These are phyloP conservation scores for Ctenoplectra terminalis DNA, from an alignment of 1,140 invertebrate species.

Conservation along the genomic window DNA sequence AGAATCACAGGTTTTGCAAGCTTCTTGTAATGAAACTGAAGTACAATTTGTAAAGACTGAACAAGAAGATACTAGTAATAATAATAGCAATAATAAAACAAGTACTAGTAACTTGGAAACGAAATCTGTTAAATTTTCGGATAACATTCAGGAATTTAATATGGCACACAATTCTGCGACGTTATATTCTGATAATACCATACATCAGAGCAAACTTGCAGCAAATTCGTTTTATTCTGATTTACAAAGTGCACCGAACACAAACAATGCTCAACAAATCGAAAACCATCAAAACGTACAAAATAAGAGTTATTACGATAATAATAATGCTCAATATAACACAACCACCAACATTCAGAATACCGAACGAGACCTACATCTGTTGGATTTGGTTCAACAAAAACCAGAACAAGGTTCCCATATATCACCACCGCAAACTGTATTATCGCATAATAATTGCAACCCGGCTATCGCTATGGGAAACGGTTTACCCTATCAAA, in stretches of 20 bases:
- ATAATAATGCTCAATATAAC: constrained; percentile 33
- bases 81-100: constrained; percentile 45
- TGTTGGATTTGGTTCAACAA: constrained; percentile 16
- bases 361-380: constrained; percentile 28
- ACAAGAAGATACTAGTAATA: constrained; percentile 43
- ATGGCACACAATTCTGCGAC: neutral
- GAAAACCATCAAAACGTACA: constrained; percentile 38
- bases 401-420: constrained; percentile 26
- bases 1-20: constrained; percentile 22
- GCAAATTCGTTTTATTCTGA: constrained; percentile 24
- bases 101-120: constrained; percentile 27
- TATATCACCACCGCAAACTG: neutral
- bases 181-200: constrained; percentile 9
- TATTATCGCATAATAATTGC: constrained; percentile 2
- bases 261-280: constrained; percentile 20
- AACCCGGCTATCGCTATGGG: neutral
- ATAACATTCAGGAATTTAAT: constrained; percentile 33
- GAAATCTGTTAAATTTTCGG: constrained; percentile 39
- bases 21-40: constrained; percentile 41
- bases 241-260: neutral
- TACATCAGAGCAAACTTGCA: neutral
- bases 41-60: constrained; percentile 52
- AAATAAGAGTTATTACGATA: constrained; percentile 37
- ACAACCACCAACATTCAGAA: neutral
- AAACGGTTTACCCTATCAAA: constrained; percentile 24